A percentile compares a stretch with the other conserved stretches of the same genome.
Conservation (phyloP, 2,113 vertebrate species). For the Notarius quadriscutis region DNA sequence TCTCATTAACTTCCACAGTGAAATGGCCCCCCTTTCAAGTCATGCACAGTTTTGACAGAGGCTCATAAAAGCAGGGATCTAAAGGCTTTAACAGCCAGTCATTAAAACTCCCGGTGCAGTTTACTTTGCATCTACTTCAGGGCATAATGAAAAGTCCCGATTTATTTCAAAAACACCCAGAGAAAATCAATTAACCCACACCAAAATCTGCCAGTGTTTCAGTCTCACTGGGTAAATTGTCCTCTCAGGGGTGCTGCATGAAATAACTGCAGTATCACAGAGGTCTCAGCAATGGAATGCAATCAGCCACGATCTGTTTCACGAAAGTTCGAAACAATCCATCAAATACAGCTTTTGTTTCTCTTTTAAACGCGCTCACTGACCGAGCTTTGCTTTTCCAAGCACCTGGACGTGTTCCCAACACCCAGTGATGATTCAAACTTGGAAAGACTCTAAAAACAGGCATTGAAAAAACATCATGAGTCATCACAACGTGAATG, state of each 20-base stretch:
- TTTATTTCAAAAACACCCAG: conserved; percentile 49
- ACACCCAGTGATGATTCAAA: not conserved
- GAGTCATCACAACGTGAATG: not conserved
- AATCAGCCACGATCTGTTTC: not conserved
- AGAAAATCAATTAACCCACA: conserved; percentile 7
- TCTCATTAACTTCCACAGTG: conserved; percentile 65
- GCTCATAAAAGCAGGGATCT: conserved; percentile 65
- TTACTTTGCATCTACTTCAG: conserved; percentile 58
- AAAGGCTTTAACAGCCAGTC: conserved; percentile 64
- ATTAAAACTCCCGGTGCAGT: conserved; percentile 61
- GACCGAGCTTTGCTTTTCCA: not conserved
- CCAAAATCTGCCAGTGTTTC: conserved; percentile 1
- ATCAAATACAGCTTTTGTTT: not conserved
- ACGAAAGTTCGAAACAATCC: not conserved
- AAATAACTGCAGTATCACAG: not conserved
- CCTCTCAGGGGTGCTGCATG: not conserved
- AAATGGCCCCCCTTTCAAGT: conserved; percentile 61
- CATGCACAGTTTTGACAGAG: conserved; percentile 56
- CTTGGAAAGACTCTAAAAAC: not conserved
- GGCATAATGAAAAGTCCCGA: conserved; percentile 30
- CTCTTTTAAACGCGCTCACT: not conserved
- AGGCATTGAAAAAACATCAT: not conserved
- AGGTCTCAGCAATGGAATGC: not conserved
- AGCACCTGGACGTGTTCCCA: not conserved
- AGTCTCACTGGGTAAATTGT: not conserved